Evolutionary conservation across 2,797 vertebrate genomes (phyloP), one percentile per base, ranked within the genome.

Genomic region (Cercopithecus neglectus): DNA sequence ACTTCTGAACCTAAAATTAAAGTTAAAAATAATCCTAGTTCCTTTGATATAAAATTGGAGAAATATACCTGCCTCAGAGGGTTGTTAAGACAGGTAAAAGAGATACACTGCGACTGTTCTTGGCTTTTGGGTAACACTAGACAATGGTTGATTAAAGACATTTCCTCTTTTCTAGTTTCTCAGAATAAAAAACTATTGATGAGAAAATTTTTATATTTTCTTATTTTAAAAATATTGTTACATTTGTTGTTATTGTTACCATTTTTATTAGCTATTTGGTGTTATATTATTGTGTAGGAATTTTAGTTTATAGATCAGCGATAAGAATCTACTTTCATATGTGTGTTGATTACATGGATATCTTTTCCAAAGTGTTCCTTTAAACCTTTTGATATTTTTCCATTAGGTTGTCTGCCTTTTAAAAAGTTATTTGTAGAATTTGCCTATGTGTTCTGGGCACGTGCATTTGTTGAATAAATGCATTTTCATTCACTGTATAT

Each of bases 111-210:
- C 74, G 86, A 84, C 87, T 16, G n/a, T n/a, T 88, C 67, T n/a
- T 9, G 74, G 91, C 50, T 95, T 74, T 30, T 61, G 46, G 48
- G 24, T 96, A 92, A 90, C 39, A 70, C 53, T 55, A 30, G 21
- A 13, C 59, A 55, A 61, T 33, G 12, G 57, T 13, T 80, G 89
- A 93, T 10, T 87, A 50, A 93, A 94, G 61, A 87, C 55, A 26
- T 41, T 79, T 75, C 57, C 76, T 96, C 93, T 97, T 97, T 93
- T 96, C 36, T 92, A 95, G 96, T 93, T 97, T 89, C 41, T 89
- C 64, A 24, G 93, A 94, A 92, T 64, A n/a, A 92, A 92, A 86
- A 92, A 67, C 64, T 74, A 91, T 72, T 88, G 97, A 97, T 97
- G 96, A n/a, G 30, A 67, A 8, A 67, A 17, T 67, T 19, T 28